These are phyloP conservation scores for Calcarius ornatus DNA, from an alignment of 2,113 vertebrate species.

Conservation along the genomic window DNA sequence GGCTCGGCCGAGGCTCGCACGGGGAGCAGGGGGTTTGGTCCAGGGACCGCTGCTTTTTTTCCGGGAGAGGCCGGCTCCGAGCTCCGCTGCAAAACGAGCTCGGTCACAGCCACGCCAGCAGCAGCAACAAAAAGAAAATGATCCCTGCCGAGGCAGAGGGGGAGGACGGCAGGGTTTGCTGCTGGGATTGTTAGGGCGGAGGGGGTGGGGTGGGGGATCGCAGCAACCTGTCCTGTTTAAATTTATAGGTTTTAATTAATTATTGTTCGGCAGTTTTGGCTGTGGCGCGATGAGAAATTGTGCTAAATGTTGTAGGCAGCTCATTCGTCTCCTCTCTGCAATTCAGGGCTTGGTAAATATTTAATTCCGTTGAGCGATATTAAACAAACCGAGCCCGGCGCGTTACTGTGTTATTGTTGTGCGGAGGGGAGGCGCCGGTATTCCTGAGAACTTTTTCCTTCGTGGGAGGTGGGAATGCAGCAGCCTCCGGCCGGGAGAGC, in stretches of 20 bases:
- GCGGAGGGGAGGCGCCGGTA: neutral
- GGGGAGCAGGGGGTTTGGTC: neutral
- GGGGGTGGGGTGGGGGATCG: neutral
- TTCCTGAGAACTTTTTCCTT: conserved; percentile 16
- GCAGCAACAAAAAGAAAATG: conserved; percentile 34
- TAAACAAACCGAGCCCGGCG: conserved; percentile 13
- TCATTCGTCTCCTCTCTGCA: conserved; percentile 14
- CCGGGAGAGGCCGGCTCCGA: neutral
- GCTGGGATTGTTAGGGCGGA: neutral
- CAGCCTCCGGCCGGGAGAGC: neutral
- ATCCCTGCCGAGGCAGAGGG: neutral
- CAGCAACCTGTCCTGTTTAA: conserved; percentile 47
- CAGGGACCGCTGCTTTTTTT: neutral
- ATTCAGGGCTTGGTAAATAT: conserved; percentile 60
- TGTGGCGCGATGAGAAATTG: conserved; percentile 24
- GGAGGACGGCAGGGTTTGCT: neutral
- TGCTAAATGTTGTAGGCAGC: conserved; percentile 41
- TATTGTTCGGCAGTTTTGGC: conserved; percentile 3
- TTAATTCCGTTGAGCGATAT: conserved; percentile 52
- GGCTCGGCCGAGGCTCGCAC: neutral
- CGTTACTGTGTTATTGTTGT: conserved; percentile 21
- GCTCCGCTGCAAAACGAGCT: neutral
- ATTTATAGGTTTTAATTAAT: conserved; percentile 72
- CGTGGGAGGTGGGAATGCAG: neutral
- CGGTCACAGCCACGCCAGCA: neutral